Base-by-base conservation (phyloP, 2,888 invertebrate species). In the Trissonchulus sp. region DNA sequence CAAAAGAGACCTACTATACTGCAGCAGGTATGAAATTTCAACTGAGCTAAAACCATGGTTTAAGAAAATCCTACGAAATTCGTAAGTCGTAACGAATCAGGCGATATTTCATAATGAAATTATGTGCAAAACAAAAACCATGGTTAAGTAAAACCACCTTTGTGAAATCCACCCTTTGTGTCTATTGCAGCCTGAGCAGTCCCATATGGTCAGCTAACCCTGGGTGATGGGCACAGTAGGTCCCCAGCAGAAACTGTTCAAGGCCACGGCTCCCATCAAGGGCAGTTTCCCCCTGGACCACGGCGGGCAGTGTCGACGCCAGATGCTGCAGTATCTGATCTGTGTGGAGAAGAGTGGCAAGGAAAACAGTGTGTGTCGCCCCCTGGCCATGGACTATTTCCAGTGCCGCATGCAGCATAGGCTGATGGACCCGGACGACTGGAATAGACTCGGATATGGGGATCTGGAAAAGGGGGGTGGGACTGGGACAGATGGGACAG, bases 241-340 rank as follows among this genome's bases (percentile, higher is more conserved):
- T 23, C 48, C 48, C 8, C n/a, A 34, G 23, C 92, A 93, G 86
- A 93, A 93, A 85, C 88, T 88, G 78, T 93, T 94, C 82, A 90
- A 89, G 79, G 93, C 94, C 1, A 90, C 91, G 76, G 90, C 97
- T 38, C 98, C 98, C 74, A 92, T 94, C 82, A 97, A 97, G 86
- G 98, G 98, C 72, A 96, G 96, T 86, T 98, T 98, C 87, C 97
- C 97, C 35, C 86, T 98, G 80, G 98, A 98, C 85, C 96, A 97
- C 86, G 93, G 95, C 80, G 93, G 93, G 78, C 79, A 77, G 2
- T 82, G 81, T 77, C 94, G 93, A 85, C 88, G 89, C 80, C 88
- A 89, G 76, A 97, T 97, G 93, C 86, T 92, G 23, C 89, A 91
- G 80, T 98, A 96, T 85, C 94, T 97, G 92, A 89, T 89, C 76